A percentile compares a stretch with the other conserved stretches of the same genome.
These are phyloP conservation scores for Lycocerus yunnanus DNA, from an alignment of 2,888 invertebrate genomes.

Conservation along the genomic window DNA sequence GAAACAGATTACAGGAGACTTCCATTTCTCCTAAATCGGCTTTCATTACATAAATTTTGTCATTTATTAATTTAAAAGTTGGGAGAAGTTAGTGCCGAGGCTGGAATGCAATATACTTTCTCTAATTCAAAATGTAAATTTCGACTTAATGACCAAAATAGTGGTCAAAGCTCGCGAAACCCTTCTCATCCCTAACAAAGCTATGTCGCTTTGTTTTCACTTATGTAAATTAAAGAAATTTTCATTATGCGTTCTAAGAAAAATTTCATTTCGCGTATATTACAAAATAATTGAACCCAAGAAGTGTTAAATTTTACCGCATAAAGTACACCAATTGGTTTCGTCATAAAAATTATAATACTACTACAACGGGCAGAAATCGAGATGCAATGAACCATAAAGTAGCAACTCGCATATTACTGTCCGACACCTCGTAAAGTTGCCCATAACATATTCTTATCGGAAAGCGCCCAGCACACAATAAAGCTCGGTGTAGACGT, in stretches of 20 bases:
- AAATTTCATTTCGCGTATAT: background rate
- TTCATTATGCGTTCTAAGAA: background rate
- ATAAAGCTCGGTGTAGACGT: constrained; percentile 31
- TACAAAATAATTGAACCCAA: background rate
- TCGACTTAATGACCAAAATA: background rate
- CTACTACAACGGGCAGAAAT: constrained; percentile 25
- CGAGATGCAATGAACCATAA: constrained; percentile 30
- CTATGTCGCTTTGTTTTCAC: background rate
- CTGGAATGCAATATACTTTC: background rate
- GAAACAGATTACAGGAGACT: background rate
- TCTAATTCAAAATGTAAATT: background rate
- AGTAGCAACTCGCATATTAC: constrained; percentile 33
- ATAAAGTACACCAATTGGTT: background rate
- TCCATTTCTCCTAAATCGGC: background rate
- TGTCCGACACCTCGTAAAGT: constrained; percentile 35
- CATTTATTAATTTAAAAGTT: background rate
- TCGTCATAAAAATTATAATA: constrained; percentile 27
- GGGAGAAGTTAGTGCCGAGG: background rate
- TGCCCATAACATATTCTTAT: constrained; percentile 36
- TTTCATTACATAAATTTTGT: background rate
- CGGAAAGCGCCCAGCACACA: constrained; percentile 31
- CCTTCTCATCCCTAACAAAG: background rate
- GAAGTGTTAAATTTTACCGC: background rate
- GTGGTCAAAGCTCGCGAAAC: background rate
- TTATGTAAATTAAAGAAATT: background rate